Base-by-base conservation (phyloP, 2,797 vertebrate species). In the Smutsia gigantea region DNA sequence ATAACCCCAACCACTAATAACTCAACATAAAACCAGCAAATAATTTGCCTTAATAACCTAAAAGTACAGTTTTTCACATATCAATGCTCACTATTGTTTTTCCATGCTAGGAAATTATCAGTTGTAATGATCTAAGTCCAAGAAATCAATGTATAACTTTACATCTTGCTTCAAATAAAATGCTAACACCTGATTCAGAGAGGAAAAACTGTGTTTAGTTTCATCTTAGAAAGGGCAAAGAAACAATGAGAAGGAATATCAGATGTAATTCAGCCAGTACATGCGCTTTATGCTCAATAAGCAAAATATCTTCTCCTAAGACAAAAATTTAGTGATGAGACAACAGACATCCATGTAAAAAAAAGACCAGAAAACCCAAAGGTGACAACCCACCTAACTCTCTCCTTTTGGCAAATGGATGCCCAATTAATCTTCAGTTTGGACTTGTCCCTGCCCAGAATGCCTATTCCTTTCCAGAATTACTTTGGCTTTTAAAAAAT, bases 401-500 rank as follows among this genome's bases (percentile, higher is more conserved):
- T 91, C 64, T 94, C 68, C 15, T 95, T 97, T 96, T 97, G 95
- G 96, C 97, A 93, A 88, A 78, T 21, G 6, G 17, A 79, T 92
- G 34, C n/a, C 63, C 51, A 95, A 95, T 97, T 97, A 96, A 97
- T 97, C 90, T 97, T 94, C 85, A 95, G 46, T 95, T 96, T 98
- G 96, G 81, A 97, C 31, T 85, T 88, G 72, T 94, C 82, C 55
- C 49, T 97, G 78, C 49, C 88, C 53, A 93, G 85, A 96, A 95
- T 93, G 85, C 49, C 53, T 93, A 69, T 93, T 97, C 49, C 72
- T 96, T 95, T 95, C 94, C 93, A 97, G 90, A 93, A 68, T 85
- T 94, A 94, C 93, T 97, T 97, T 97, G 97, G 96, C 93, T 97
- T 97, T 95, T 94, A 96, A 97, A 94, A 57, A 95, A 71, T 96